These are phyloP conservation scores for Bambusicola thoracicus DNA, from an alignment of 2,113 vertebrate genomes.

Conservation along the genomic window DNA sequence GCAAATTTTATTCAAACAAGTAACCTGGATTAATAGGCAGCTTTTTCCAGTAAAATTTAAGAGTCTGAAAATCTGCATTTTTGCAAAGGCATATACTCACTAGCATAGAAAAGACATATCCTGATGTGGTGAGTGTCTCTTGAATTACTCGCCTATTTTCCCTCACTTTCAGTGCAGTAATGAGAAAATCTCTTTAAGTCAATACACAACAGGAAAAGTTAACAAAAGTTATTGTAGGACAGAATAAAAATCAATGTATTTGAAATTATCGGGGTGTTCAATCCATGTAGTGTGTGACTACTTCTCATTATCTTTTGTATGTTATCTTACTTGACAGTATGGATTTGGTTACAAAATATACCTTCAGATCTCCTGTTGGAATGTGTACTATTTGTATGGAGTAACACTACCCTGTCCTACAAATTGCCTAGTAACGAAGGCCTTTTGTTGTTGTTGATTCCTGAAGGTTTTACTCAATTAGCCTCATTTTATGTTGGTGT, in stretches of 20 bases:
- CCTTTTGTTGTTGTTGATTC: not conserved
- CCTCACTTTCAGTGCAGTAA: not conserved
- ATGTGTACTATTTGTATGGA: not conserved
- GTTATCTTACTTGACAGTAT: not conserved
- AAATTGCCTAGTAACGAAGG: not conserved
- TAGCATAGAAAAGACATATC: not conserved
- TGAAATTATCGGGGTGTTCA: not conserved
- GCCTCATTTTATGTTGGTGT: not conserved
- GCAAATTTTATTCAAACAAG: not conserved
- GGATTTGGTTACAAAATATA: fast-evolving
- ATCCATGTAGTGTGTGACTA: not conserved
- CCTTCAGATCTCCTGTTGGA: not conserved
- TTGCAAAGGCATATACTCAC: not conserved
- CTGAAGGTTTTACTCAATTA: not conserved
- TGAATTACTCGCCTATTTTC: not conserved
- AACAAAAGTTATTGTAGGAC: not conserved
- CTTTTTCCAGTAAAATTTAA: not conserved
- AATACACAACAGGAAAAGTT: not conserved
- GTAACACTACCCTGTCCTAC: not conserved
- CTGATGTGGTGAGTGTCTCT: not conserved
- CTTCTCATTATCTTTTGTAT: not conserved
- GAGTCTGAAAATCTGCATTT: not conserved
- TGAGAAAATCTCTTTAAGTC: not conserved
- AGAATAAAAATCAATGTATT: not conserved
- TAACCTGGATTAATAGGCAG: not conserved